Base-by-base conservation (phyloP, 1,140 invertebrate genomes). In the Penaeus vannamei region DNA sequence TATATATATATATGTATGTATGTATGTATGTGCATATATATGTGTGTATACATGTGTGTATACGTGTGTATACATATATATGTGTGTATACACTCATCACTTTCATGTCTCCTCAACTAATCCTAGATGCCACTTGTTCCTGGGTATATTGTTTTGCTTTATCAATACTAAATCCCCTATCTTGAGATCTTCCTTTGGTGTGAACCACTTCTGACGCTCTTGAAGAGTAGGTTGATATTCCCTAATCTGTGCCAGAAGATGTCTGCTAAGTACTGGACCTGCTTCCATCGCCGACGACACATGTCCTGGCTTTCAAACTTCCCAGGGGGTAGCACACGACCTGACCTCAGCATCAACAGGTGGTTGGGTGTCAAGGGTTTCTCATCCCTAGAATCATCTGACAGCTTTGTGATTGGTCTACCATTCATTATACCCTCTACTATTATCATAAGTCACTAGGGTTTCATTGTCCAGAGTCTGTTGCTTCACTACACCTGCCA, bases 361-460 rank as follows among this genome's bases (percentile, higher is more conserved):
- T 53, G 14, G 53, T 53, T 81, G 79, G 79, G 79, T 23, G 29
- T 81, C 5, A 81, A 26, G 0, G 79, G 23, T 12, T 80, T 53
- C 3, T 42, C 23, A 32, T 80, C 77, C 5, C 32, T 42, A n/a
- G 77, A 22, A 53, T 80, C 5, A 53, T 80, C 32, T 8, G 77
- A 3, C 53, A 80, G 5, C 5, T 22, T 32, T 36, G 77, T 80
- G 22, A 80, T 2, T 2, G 22, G 77, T 5, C 77, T 23, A n/a
- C 22, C 23, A 32, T 80, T 80, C 23, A 80, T 7, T n/a, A 80
- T 80, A 5, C 23, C 77, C 29, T 80, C 77, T n/a, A 80, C 77
- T 12, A 42, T 22, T 36, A 8, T 42, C 23, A 80, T n/a, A 8
- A n/a, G 32, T 80, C 36, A n/a, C 22, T 32, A 80, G 12, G 23